Evolutionary conservation across 2,797 vertebrate genomes (phyloP), one percentile per base, ranked within the genome.

Genomic region (Coranthus polyacanthus): DNA sequence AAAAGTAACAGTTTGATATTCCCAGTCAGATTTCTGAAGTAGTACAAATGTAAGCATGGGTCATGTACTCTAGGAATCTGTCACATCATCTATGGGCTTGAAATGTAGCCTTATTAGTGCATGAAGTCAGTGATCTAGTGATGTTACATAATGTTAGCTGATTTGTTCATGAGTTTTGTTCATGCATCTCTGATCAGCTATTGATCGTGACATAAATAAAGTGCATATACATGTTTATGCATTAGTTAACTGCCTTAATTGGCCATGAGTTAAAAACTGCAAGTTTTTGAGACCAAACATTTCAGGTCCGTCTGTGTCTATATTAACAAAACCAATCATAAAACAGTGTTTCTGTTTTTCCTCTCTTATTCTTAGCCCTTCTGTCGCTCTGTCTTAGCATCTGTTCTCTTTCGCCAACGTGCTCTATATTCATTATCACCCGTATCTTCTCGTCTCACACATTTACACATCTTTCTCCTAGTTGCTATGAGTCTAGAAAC

Each of bases 391-490:
- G 12, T 60, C 24, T 43, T 11, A 67, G 65, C 75, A 79, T 77
- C 68, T 75, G 62, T 59, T 79, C 61, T 59, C 18, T 45, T 55
- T 68, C 49, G 70, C 60, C 11, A 65, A 24, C 43, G 44, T 9
- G 1, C 32, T 70, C 36, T 62, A 68, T 68, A 56, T 69, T 85
- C 68, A 81, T 78, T 75, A 65, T 71, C 50, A 72, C 42, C 15
- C 2, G 22, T 38, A 60, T 70, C 50, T 46, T 44, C 29, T 18
- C 21, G 12, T 75, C 66, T 74, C 68, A 24, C 61, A 72, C 58
- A 54, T 65, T 72, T 71, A 32, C 54, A 65, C 50, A 29, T 79
- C 52, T 63, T n/a, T 80, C 60, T 72, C 57, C 52, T 49, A 6
- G 50, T 36, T 74, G 37, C 12, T 6, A 55, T 64, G 72, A 77